These are phyloP conservation scores for Rhynchotus rufescens DNA, from an alignment of 2,797 vertebrate genomes.

Conservation along the genomic window DNA sequence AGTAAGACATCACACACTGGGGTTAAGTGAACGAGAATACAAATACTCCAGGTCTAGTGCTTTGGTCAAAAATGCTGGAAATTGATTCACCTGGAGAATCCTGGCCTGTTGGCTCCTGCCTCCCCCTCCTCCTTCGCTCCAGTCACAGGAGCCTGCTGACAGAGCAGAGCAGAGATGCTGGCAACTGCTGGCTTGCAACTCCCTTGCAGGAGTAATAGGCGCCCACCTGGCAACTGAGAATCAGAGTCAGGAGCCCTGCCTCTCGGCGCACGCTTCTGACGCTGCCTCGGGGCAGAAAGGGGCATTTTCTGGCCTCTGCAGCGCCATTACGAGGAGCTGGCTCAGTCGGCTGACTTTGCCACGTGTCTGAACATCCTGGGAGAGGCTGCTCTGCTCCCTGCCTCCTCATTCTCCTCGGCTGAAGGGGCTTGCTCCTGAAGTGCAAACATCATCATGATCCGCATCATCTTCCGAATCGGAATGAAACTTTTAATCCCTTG, in stretches of 20 bases:
- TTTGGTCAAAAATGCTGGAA: neutral
- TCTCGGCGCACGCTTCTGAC: accelerated
- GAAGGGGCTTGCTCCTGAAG: neutral
- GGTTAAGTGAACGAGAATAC: neutral
- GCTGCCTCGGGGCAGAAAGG: neutral
- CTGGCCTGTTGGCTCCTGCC: neutral
- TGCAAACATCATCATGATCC: neutral
- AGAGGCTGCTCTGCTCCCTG: neutral
- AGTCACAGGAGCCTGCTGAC: neutral
- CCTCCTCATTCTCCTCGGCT: neutral
- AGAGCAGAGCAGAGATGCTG: neutral
- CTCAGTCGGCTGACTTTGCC: neutral
- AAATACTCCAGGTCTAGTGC: accelerated
- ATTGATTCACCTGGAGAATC: neutral
- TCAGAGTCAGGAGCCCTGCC: neutral
- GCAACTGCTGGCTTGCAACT: neutral
- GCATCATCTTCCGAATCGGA: neutral
- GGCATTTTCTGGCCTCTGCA: accelerated
- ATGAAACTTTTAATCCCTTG: neutral
- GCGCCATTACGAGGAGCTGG: neutral
- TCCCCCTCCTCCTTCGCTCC: neutral
- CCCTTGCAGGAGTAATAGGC: neutral
- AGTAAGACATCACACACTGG: accelerated
- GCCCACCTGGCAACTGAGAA: neutral
- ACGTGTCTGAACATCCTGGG: neutral